Percentiles rank a stretch among this genome's conserved stretches.
These are phyloP conservation scores for Rhimphoctona megacephalus DNA, from an alignment of 2,888 invertebrate species.

Conservation along the genomic window DNA sequence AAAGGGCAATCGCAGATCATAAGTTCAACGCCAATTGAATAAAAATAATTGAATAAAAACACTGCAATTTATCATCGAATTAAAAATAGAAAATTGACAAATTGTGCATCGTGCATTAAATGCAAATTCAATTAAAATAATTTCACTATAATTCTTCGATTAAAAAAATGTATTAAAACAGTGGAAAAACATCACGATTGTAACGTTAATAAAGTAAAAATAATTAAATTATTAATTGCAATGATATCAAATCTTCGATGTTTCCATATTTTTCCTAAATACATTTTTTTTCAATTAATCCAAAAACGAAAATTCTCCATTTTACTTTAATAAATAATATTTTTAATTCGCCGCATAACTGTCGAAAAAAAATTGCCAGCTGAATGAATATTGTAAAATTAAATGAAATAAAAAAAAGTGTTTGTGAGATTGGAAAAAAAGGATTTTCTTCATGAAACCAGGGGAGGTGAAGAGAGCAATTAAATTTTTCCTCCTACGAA, in stretches of 20 bases:
- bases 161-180: neutral
- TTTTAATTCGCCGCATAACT: neutral
- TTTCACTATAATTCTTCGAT: neutral
- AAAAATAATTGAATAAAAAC: no score
- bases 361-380: neutral
- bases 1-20: neutral
- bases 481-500: conserved; percentile 77
- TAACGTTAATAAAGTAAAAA: neutral
- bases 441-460: conserved; percentile 78
- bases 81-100: neutral
- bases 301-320: neutral
- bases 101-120: neutral
- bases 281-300: neutral
- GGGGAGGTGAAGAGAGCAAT: conserved; percentile 75
- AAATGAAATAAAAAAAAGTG: conserved; percentile 13
- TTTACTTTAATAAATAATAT: neutral
- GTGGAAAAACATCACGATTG: neutral
- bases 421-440: conserved; percentile 21
- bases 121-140: neutral
- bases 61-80: neutral
- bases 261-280: neutral
- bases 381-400: neutral
- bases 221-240: neutral
- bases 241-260: neutral
- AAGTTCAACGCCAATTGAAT: neutral